Base-by-base conservation (phyloP, 1,140 invertebrate species). In the Colletes gigas region DNA sequence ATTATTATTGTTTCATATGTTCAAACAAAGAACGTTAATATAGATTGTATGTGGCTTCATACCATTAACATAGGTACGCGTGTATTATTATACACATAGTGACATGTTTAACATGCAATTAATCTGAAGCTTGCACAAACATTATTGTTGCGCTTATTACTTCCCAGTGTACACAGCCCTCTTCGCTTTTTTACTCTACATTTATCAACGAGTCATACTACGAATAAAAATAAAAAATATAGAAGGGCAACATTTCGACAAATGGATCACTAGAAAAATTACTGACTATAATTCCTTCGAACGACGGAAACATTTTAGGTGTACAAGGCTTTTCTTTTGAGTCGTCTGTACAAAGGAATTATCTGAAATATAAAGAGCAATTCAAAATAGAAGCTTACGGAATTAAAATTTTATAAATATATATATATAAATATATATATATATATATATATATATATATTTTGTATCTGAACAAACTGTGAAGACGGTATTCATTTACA, bases 21-120 rank as follows among this genome's bases (percentile, higher is more conserved):
- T 88, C 79, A 87, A 88, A 84, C 73, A 87, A 89, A 88, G 84
- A 89, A 89, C 81, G 82, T 86, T 82, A 88, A 84, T 88, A 83
- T 88, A 83, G 81, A 88, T 85, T 82, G 82, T 88, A 88, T 88
- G 78, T 83, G 75, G 63, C 83, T 86, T 84, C 81, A 90, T 90
- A 90, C 86, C 84, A 84, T 89, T 85, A 89, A 89, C 84, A 90
- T 89, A 89, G 89, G 88, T 90, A 91, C 81, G 80, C 76, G 86
- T 85, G 83, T 89, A 88, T 89, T 74, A 84, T 84, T 73, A 85
- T 91, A 90, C 84, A 90, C 88, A 90, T 90, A 91, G 88, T 91
- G 90, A 93, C 92, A 93, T 93, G 92, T 93, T 93, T 92, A 92
- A 93, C 92, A 93, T 93, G 92, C 89, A 93, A 92, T 92, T 92